Percentiles rank a stretch among this genome's conserved stretches.
These are phyloP conservation scores for Drosophila orosa DNA, from an alignment of 1,140 invertebrate species.

Conservation along the genomic window DNA sequence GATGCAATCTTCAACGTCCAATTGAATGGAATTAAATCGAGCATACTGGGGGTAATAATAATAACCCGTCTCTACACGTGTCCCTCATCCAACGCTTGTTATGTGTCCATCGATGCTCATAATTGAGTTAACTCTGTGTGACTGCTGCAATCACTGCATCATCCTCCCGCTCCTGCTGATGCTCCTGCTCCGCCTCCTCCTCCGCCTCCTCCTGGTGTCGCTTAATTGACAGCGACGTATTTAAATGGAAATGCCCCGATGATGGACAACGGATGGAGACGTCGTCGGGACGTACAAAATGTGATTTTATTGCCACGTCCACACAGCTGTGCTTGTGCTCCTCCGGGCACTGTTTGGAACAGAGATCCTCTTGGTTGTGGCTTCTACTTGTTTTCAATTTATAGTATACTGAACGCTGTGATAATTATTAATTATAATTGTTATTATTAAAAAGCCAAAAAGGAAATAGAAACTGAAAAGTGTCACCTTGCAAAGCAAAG, in stretches of 20 bases:
- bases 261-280: constrained; percentile 35
- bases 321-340: constrained; percentile 11
- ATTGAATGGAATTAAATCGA: constrained; percentile 77
- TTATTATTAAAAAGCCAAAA: no score
- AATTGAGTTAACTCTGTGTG: constrained; percentile 53
- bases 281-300: constrained; percentile 43
- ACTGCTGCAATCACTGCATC: constrained; percentile 40
- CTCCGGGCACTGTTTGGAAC: constrained; percentile 1
- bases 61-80: constrained; percentile 58
- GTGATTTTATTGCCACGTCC: constrained; percentile 51
- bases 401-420: no score
- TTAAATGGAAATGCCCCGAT: constrained; percentile 53
- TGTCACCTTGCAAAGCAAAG: no score
- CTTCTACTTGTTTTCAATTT: not conserved
- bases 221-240: constrained; percentile 69
- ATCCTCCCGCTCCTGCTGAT: not conserved
- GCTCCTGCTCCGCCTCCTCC: not conserved
- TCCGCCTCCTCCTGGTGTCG: constrained; percentile 12
- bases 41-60: constrained; percentile 47
- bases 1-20: constrained; percentile 53
- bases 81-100: constrained; percentile 51
- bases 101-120: constrained; percentile 59
- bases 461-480: no score
- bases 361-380: constrained; percentile 2
- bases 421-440: no score